phyloP scores from a whole-genome alignment of 2,113 vertebrate genomes.

The Nestor notabilis region DNA sequence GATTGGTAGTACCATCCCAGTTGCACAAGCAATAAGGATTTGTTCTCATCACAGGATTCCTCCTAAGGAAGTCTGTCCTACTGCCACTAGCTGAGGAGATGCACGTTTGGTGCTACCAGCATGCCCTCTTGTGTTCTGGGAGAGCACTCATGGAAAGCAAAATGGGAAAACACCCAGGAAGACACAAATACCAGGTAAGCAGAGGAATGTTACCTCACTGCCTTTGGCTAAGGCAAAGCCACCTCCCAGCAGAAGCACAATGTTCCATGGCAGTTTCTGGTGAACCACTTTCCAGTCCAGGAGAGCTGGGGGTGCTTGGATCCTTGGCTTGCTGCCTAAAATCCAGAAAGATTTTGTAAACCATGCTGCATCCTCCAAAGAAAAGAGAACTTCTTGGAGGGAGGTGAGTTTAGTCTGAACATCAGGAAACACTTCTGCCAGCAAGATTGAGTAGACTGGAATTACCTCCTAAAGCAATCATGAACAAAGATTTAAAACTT shows the following conservation, averaged over 20 bases:
- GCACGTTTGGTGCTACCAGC: neutral
- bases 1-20: neutral
- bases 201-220: conserved; percentile 83
- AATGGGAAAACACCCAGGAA: neutral
- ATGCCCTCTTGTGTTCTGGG: conserved; percentile 51
- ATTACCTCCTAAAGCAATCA: neutral
- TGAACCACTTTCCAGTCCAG: conserved; percentile 85
- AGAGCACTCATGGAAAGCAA: neutral
- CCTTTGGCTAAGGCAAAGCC: conserved; percentile 91
- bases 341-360: neutral
- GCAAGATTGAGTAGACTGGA: neutral
- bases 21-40: fast-evolving
- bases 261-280: conserved; percentile 91
- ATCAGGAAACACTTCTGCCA: neutral
- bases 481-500: neutral
- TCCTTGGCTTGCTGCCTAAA: conserved; percentile 52
- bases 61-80: neutral
- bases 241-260: conserved; percentile 89
- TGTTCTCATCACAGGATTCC: neutral
- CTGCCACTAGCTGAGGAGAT: neutral
- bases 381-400: neutral
- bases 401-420: neutral
- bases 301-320: conserved; percentile 75
- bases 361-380: fast-evolving
- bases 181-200: neutral